Base-by-base conservation (phyloP, 2,113 vertebrate genomes). In the Octodon degus region DNA sequence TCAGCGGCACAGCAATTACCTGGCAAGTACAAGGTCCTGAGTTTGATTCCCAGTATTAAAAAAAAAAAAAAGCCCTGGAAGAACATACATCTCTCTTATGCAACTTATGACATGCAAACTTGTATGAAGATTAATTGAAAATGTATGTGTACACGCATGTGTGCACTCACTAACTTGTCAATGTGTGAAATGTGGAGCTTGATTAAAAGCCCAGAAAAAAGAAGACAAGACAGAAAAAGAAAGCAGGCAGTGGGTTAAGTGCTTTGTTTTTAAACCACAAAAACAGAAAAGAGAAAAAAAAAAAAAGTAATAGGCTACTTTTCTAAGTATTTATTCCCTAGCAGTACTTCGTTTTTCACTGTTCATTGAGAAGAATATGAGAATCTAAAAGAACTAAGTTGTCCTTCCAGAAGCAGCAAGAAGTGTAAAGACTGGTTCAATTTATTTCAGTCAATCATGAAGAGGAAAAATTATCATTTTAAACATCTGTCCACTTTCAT, bases 251-350 rank as follows among this genome's bases (percentile, higher is more conserved):
- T 58, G 47, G 27, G 50, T 55, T 70, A 87, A 87, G 25, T 83
- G 79, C 32, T 93, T 92, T 93, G n/a, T 70, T 94, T 97, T 88
- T 22, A 91, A 93, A 85, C 5, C 40, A 86, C 9, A 72, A 63
- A 82, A 22, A 13, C 80, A 60, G 10, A 16, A 7, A 14, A 13
- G 43, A 43, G 50, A 24, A 5, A 58, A n/a, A 67, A 63, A 63
- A 55, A 70, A 77, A 16, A 16, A 83, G 74, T n/a, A 86, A 77
- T 20, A 63, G n/a, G 70, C 58, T 74, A 43, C 13, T 72, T 86
- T 89, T 65, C 60, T 93, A 86, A 83, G 60, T 74, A n/a, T 87
- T 82, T 32, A 87, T 87, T 92, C 58, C 32, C 58, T 93, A 95
- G 43, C 96, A 65, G 47, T 53, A 24, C 43, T n/a, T 55, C 81